Conservation (phyloP, 2,888 invertebrate species). For the Drosophila paracracens region DNA sequence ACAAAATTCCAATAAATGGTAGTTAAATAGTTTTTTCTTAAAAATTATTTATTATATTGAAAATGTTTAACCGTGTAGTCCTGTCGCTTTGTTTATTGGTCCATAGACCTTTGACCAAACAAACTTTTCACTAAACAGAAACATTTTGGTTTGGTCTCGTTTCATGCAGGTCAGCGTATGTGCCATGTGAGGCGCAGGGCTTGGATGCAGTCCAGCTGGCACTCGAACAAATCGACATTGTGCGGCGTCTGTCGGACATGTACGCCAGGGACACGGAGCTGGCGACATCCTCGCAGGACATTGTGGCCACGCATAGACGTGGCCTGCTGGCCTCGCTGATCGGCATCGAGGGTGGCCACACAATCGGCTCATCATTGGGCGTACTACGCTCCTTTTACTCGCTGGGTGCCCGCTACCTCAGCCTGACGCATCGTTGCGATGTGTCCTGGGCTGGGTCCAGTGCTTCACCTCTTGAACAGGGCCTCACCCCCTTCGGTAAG, state of each 20-base stretch:
- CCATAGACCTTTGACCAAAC: neutral
- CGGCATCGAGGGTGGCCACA: constrained; percentile 96
- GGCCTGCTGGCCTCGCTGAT: constrained; percentile 95
- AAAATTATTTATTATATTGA: neutral
- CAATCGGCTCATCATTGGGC: constrained; percentile 94
- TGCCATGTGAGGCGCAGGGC: constrained; percentile 93
- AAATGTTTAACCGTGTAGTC: neutral
- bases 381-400: constrained; percentile 95
- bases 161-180: constrained; percentile 89
- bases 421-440: constrained; percentile 96
- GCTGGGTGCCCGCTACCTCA: constrained; percentile 94
- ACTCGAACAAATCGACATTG: constrained; percentile 94
- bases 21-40: neutral
- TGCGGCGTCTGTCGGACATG: constrained; percentile 88
- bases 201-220: constrained; percentile 94
- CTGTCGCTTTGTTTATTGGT: constrained; percentile 2
- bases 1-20: neutral
- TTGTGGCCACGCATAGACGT: constrained; percentile 89
- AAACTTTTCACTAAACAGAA: constrained; percentile 14
- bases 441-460: constrained; percentile 92
- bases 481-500: constrained; percentile 89
- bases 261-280: constrained; percentile 90
- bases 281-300: constrained; percentile 89
- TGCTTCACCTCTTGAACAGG: constrained; percentile 87
- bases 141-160: constrained; percentile 36